A percentile compares a stretch with the other conserved stretches of the same genome.
These are phyloP conservation scores for Apamea monoglypha DNA, from an alignment of 2,888 invertebrate genomes.

Conservation along the genomic window DNA sequence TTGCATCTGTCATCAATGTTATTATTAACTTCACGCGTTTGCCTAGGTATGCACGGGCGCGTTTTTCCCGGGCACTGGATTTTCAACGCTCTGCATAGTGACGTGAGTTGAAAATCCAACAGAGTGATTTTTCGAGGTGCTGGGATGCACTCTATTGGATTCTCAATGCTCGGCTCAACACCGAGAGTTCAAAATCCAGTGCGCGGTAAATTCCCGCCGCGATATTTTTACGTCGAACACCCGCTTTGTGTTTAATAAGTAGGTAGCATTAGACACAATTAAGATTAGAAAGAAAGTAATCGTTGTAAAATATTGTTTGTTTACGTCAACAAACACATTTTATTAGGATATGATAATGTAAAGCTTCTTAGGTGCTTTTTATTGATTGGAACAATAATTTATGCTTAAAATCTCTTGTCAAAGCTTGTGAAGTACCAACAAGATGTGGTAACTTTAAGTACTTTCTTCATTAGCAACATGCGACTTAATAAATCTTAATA, in stretches of 20 bases:
- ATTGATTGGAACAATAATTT: constrained; percentile 21
- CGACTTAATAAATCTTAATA: no score
- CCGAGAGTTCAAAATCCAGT: not conserved
- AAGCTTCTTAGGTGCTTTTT: not conserved
- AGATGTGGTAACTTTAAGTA: not conserved
- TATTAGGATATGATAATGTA: not conserved
- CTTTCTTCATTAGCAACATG: not conserved
- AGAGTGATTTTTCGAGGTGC: not conserved
- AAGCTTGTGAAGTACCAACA: not conserved
- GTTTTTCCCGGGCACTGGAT: not conserved
- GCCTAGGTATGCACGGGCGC: not conserved
- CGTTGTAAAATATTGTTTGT: not conserved
- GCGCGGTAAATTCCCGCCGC: no score
- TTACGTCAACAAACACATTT: not conserved
- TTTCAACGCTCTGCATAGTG: not conserved
- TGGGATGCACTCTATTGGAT: not conserved
- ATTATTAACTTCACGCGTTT: not conserved
- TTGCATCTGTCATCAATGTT: not conserved
- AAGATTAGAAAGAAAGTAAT: not conserved
- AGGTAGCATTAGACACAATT: no score
- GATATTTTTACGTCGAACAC: not conserved
- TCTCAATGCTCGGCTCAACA: not conserved
- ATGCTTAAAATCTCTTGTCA: not conserved
- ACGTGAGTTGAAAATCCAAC: not conserved
- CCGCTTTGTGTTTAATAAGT: no score